Percentiles rank a stretch among this genome's conserved stretches.
These are phyloP conservation scores for Echinarachnius parma DNA, from an alignment of 53 echinoderm and acorn worm genomes.

Conservation along the genomic window DNA sequence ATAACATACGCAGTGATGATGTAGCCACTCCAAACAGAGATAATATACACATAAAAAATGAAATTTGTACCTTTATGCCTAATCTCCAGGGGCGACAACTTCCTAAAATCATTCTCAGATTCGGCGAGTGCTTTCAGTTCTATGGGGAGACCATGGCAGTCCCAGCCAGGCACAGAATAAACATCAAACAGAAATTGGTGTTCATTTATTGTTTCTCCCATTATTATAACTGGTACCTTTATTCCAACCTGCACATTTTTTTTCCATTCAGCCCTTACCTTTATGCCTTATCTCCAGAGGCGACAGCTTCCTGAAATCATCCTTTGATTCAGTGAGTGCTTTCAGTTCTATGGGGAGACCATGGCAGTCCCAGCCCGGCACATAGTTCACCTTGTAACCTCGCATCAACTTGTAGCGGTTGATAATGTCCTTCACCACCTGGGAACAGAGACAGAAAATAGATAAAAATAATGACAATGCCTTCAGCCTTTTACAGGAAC, in stretches of 20 bases:
- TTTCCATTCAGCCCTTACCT: no score
- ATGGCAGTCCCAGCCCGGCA: conserved; percentile 99
- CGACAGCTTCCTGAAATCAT: conserved; percentile 76
- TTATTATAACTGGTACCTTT: no score
- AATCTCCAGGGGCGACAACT: conserved; percentile 63
- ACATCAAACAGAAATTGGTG: no score
- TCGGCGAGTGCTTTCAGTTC: conserved; percentile 91
- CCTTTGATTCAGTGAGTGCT: conserved; percentile 69
- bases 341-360: conserved; percentile 96
- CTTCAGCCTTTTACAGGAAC: no score
- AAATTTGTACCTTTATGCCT: conserved; percentile 84
- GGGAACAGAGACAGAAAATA: no score
- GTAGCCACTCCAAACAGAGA: no score
- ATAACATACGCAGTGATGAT: no score
- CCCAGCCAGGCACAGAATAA: conserved; percentile 97
- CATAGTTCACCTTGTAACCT: conserved; percentile 82
- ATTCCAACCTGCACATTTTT: no score
- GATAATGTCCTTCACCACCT: conserved; percentile 95
- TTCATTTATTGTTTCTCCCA: no score
- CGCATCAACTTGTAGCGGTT: conserved; percentile 83
- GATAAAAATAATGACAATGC: no score
- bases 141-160: conserved; percentile 97
- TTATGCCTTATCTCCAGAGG: conserved; percentile 68
- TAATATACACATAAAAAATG: no score
- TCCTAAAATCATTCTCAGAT: conserved; percentile 73